phyloP scores from a whole-genome alignment of 2,113 vertebrate genomes.

The Hypomesus transpacificus region DNA sequence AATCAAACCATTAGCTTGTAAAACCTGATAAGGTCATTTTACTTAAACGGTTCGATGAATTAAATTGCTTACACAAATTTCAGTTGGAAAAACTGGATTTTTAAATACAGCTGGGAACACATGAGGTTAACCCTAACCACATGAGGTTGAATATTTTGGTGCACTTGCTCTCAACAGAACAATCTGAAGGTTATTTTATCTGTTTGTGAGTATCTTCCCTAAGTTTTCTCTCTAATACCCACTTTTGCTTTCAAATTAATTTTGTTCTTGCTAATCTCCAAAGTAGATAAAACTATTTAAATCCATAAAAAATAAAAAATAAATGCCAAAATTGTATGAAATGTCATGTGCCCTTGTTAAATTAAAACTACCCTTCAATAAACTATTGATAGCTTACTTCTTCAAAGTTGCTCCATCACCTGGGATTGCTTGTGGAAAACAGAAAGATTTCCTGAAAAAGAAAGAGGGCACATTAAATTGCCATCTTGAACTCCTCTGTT shows the following conservation, averaged over 20 bases:
- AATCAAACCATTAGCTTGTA: no score
- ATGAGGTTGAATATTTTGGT: no score
- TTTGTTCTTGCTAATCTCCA: conserved; percentile 67
- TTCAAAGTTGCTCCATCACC: conserved; percentile 65
- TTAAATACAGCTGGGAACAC: no score
- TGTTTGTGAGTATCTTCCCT: conserved; percentile 55
- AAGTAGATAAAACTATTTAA: conserved; percentile 64
- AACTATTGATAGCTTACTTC: conserved; percentile 62
- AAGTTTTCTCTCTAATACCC: conserved; percentile 61
- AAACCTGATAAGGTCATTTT: no score
- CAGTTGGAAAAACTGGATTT: no score
- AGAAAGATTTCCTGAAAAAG: conserved; percentile 53
- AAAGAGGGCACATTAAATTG: conserved; percentile 64
- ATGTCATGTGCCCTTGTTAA: conserved; percentile 59
- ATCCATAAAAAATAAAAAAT: conserved; percentile 61
- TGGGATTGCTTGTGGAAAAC: conserved; percentile 56
- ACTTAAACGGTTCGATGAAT: no score
- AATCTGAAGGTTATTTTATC: conserved; percentile 58
- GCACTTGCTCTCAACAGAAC: conserved; percentile 12
- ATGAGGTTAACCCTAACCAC: no score
- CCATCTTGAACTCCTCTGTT: conserved; percentile 59
- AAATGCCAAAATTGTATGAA: conserved; percentile 51
- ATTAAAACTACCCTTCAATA: conserved; percentile 64
- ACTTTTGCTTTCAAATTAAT: conserved; percentile 67
- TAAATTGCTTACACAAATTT: no score